phyloP scores from a whole-genome alignment of 2,113 vertebrate genomes.

The Chaetodon trifascialis region DNA sequence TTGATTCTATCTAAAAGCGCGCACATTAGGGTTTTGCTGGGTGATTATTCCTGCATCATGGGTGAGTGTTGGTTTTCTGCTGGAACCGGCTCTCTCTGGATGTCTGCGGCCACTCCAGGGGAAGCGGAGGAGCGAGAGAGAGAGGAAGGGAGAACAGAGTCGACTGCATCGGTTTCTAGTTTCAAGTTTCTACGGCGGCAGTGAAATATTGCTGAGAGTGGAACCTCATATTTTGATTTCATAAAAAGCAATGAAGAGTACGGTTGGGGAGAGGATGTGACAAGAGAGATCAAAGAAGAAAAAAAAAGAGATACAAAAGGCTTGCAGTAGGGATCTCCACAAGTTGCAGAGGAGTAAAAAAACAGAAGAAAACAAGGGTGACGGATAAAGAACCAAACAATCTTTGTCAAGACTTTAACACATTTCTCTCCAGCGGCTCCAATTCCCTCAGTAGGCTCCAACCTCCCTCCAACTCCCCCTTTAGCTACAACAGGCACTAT shows the following conservation, averaged over 20 bases:
- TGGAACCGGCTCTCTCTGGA: constrained; percentile 20
- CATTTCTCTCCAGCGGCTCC: constrained; percentile 53
- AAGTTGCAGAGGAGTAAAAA: constrained; percentile 24
- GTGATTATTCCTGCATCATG: constrained; percentile 28
- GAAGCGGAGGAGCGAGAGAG: constrained; percentile 16
- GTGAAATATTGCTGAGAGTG: constrained; percentile 59
- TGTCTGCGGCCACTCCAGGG: constrained; percentile 50
- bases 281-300: background rate
- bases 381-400: constrained; percentile 58
- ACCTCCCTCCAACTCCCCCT: constrained; percentile 33
- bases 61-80: constrained; percentile 38
- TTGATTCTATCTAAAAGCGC: constrained; percentile 14
- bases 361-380: constrained; percentile 34
- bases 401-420: constrained; percentile 60
- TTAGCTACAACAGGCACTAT: constrained; percentile 37
- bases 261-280: background rate
- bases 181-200: constrained; percentile 48
- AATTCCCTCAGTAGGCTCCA: constrained; percentile 19
- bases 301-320: background rate
- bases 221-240: constrained; percentile 60
- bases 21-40: constrained; percentile 30
- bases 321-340: constrained; percentile 4
- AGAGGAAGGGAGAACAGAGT: constrained; percentile 15
- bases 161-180: constrained; percentile 36
- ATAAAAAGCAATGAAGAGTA: constrained; percentile 39